A percentile compares a stretch with the other conserved stretches of the same genome.
Conservation (phyloP, 2,888 invertebrate species). For the Chloroclysta siterata region DNA sequence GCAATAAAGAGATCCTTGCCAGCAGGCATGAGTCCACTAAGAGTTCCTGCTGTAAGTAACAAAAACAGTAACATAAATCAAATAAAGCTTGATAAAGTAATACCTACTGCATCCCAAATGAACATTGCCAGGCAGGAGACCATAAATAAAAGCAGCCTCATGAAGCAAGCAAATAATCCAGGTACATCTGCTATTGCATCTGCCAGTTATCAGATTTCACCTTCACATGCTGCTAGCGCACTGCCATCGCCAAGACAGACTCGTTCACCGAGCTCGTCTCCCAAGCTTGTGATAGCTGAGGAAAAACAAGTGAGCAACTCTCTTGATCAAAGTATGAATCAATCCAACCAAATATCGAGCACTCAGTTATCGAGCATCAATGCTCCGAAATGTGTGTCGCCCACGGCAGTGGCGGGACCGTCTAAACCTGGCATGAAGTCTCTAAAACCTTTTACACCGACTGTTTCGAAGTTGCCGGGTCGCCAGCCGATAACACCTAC, state of each 20-base stretch:
- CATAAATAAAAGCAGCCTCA: conserved; percentile 56
- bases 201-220: conserved; percentile 58
- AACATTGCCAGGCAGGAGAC: conserved; percentile 62
- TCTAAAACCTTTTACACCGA: conserved; percentile 59
- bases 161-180: conserved; percentile 56
- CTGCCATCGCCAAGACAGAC: conserved; percentile 77
- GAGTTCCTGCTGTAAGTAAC: conserved; percentile 57
- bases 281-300: conserved; percentile 81
- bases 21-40: conserved; percentile 58
- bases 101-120: conserved; percentile 51
- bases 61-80: conserved; percentile 60
- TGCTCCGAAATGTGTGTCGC: conserved; percentile 62
- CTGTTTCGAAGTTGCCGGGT: conserved; percentile 59
- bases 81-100: conserved; percentile 67
- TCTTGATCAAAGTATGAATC: conserved; percentile 66
- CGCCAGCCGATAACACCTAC: conserved; percentile 65
- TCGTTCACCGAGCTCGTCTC: conserved; percentile 82
- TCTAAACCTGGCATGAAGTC: conserved; percentile 68
- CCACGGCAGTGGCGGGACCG: conserved; percentile 65
- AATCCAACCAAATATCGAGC: conserved; percentile 75
- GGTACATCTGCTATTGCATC: conserved; percentile 55
- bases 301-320: conserved; percentile 70
- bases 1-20: conserved; percentile 61
- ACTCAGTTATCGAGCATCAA: conserved; percentile 67
- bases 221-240: conserved; percentile 58